These are phyloP conservation scores for Thomomys bottae DNA, from an alignment of 2,113 vertebrate species.

Conservation along the genomic window DNA sequence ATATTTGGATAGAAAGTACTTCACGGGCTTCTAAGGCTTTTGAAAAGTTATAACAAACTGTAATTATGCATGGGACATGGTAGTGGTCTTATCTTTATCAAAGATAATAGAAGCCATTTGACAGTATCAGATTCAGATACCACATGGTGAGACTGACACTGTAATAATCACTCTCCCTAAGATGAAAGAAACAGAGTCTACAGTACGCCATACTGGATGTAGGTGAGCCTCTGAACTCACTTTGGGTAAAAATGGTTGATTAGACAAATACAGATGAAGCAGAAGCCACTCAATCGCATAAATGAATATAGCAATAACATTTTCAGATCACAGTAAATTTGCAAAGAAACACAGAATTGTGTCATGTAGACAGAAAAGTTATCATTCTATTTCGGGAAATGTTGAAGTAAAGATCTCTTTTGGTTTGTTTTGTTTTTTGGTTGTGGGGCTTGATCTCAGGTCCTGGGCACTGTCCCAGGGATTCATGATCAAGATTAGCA, in stretches of 20 bases:
- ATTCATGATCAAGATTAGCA: too few species aligned
- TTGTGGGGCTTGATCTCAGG: too few species aligned
- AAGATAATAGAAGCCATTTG: neutral
- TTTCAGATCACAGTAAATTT: neutral
- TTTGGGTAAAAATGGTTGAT: neutral
- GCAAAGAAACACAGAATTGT: neutral
- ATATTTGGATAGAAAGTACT: too few species aligned
- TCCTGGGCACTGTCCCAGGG: too few species aligned
- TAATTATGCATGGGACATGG: neutral
- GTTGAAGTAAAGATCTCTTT: neutral
- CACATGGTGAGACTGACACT: neutral
- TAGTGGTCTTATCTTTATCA: neutral
- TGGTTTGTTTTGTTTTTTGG: too few species aligned
- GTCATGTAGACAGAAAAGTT: neutral
- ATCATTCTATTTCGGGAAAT: neutral
- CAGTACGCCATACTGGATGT: neutral
- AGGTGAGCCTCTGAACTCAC: neutral
- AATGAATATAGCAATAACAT: neutral
- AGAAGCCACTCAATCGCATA: neutral
- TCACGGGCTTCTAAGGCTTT: too few species aligned
- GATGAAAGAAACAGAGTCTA: neutral
- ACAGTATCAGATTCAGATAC: neutral
- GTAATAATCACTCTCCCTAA: neutral
- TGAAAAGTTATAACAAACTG: neutral
- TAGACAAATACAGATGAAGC: fast-evolving